phyloP scores from a whole-genome alignment of 2,888 invertebrate species.

The Synanthedon tipuliformis region DNA sequence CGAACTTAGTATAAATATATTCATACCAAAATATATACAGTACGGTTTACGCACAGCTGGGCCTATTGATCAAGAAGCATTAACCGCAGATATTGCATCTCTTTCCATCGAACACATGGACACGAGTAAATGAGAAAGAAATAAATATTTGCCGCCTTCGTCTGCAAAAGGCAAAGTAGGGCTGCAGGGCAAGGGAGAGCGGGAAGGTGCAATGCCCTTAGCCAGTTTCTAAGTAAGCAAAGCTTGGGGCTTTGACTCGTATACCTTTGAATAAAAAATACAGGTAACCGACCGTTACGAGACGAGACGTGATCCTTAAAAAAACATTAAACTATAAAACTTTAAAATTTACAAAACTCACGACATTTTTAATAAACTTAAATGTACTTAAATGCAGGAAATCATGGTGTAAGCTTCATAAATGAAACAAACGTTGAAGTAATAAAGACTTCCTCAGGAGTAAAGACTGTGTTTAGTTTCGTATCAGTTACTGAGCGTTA shows the following conservation, averaged over 20 bases:
- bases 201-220: constrained; percentile 66
- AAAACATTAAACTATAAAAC: constrained; percentile 25
- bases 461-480: constrained; percentile 6
- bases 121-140: constrained; percentile 38
- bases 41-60: constrained; percentile 54
- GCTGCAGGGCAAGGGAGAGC: constrained; percentile 67
- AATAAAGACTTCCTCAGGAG: constrained; percentile 7
- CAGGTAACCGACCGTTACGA: constrained; percentile 60
- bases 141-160: constrained; percentile 39
- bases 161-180: constrained; percentile 59
- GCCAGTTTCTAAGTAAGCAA: constrained; percentile 46
- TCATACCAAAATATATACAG: constrained; percentile 41
- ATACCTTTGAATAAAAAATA: constrained; percentile 54
- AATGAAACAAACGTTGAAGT: constrained; percentile 8
- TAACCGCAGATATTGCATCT: constrained; percentile 48
- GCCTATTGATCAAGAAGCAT: constrained; percentile 45
- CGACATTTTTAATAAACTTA: no score
- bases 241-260: constrained; percentile 58
- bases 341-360: background rate
- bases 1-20: constrained; percentile 32
- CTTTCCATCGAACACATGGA: constrained; percentile 44
- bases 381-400: no score
- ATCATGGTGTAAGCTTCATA: background rate
- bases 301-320: constrained; percentile 61
- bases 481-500: background rate